These are phyloP conservation scores for Solen grandis DNA, from an alignment of 1,140 invertebrate genomes.

Conservation along the genomic window DNA sequence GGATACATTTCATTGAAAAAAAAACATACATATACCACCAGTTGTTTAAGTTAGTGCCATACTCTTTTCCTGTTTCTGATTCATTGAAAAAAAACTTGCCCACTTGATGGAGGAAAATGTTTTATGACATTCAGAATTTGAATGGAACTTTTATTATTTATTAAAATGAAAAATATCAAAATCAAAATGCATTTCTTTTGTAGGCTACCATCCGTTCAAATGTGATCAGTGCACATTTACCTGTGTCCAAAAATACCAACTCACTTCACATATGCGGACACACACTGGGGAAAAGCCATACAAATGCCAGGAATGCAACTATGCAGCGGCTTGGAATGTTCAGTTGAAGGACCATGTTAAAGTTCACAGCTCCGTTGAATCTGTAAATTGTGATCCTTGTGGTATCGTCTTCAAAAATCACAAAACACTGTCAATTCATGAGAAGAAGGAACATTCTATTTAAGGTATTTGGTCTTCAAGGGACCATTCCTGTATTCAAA, in stretches of 20 bases:
- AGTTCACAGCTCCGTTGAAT: background rate
- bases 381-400: conserved; percentile 32
- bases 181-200: background rate
- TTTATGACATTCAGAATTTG: too few species aligned
- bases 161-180: too few species aligned
- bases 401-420: conserved; percentile 30
- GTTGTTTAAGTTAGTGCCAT: too few species aligned
- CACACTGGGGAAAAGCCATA: too few species aligned
- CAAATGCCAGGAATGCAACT: conserved; percentile 38
- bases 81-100: too few species aligned
- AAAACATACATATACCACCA: too few species aligned
- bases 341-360: conserved; percentile 35
- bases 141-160: too few species aligned
- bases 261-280: conserved; percentile 43
- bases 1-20: too few species aligned
- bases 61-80: too few species aligned
- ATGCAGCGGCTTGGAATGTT: conserved; percentile 49
- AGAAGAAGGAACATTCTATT: conserved; percentile 31
- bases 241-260: conserved; percentile 21
- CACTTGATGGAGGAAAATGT: too few species aligned
- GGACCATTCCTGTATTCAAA: too few species aligned
- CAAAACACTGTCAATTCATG: conserved; percentile 10
- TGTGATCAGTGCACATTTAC: conserved; percentile 35
- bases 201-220: conserved; percentile 31
- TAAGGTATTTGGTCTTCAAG: background rate